Percentiles rank a stretch among this genome's conserved stretches.
phyloP scores from a whole-genome alignment of 1,140 invertebrate genomes.

The Apis florea region DNA sequence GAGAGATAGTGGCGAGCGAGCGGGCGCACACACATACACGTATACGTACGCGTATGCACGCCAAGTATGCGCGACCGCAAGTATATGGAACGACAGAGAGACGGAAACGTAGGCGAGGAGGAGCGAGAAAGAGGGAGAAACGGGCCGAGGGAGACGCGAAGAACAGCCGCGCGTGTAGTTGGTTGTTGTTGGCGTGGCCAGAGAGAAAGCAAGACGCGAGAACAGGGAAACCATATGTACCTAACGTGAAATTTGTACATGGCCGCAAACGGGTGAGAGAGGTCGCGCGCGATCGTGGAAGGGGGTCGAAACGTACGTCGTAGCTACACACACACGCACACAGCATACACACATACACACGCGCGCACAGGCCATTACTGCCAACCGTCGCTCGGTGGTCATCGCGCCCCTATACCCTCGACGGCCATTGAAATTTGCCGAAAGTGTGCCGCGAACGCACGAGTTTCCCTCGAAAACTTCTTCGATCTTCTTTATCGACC shows the following conservation, averaged over 20 bases:
- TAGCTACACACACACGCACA: neutral
- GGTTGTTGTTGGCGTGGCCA: conserved; percentile 19
- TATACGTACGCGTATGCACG: neutral
- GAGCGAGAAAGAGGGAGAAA: neutral
- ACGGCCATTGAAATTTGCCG: conserved; percentile 38
- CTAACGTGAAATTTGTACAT: conserved; percentile 47
- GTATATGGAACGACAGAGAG: neutral
- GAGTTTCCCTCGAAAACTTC: neutral
- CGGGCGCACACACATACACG: too few relatives aligned
- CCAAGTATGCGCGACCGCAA: conserved; percentile 24
- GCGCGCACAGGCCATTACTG: neutral
- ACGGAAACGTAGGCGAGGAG: neutral
- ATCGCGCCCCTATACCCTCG: conserved; percentile 9
- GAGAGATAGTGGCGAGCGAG: neutral
- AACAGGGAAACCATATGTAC: conserved; percentile 44
- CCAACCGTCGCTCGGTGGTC: conserved; percentile 11
- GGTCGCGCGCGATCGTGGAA: too few relatives aligned
- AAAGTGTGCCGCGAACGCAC: conserved; percentile 29
- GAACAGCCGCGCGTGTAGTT: too few relatives aligned
- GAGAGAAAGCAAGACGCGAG: conserved; percentile 19
- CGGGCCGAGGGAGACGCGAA: conserved; percentile 4
- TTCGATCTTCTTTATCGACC: conserved; percentile 15
- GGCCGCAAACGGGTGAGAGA: conserved; percentile 33
- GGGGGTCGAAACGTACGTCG: neutral
- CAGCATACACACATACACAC: neutral